phyloP scores from a whole-genome alignment of 1,140 invertebrate species.

The Diorhabda sublineata region DNA sequence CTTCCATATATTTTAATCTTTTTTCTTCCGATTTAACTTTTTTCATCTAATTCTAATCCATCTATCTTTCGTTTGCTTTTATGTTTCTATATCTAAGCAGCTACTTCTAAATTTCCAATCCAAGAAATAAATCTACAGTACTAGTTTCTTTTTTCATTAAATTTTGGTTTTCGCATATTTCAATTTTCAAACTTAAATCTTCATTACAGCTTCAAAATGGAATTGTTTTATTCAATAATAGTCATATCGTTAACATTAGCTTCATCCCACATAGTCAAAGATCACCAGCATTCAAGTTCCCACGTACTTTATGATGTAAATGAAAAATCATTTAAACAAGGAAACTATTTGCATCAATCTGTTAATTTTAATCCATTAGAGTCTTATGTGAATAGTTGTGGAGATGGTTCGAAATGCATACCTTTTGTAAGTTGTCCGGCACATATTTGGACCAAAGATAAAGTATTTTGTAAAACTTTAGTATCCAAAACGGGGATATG shows the following conservation, averaged over 20 bases:
- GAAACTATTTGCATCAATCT: background rate
- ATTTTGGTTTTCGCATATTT: too few relatives aligned
- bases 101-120: too few relatives aligned
- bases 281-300: background rate
- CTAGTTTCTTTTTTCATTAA: too few relatives aligned
- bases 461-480: constrained; percentile 49
- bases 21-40: too few relatives aligned
- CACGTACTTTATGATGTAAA: background rate
- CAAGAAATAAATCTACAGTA: too few relatives aligned
- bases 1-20: too few relatives aligned
- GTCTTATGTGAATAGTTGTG: constrained; percentile 3
- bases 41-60: too few relatives aligned
- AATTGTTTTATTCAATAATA: background rate
- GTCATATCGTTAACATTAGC: background rate
- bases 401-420: constrained; percentile 45
- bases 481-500: constrained; percentile 51
- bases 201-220: background rate
- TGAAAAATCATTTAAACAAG: background rate
- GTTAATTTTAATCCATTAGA: background rate
- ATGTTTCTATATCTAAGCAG: too few relatives aligned
- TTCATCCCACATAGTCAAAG: background rate
- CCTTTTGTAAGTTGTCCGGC: constrained; percentile 60
- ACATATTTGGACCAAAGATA: constrained; percentile 50
- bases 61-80: too few relatives aligned
- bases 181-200: too few relatives aligned